A percentile compares a stretch with the other conserved stretches of the same genome.
These are phyloP conservation scores for Neocloeon triangulifer DNA, from an alignment of 1,140 invertebrate genomes.

Conservation along the genomic window DNA sequence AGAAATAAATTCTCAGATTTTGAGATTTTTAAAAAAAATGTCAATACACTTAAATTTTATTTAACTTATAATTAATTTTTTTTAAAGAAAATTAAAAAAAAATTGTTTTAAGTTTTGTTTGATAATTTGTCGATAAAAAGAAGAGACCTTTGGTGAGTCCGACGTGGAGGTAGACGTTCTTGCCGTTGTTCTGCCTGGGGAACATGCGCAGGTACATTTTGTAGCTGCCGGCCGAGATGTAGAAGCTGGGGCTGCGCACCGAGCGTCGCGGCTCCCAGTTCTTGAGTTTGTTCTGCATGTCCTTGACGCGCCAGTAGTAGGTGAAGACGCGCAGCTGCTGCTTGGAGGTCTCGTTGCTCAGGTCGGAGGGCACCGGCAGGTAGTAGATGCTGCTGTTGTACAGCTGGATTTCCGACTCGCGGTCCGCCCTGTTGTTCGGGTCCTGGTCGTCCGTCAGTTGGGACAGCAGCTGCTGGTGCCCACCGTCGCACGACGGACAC, in stretches of 20 bases:
- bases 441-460: not conserved
- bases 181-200: conserved; percentile 14
- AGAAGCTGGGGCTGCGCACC: conserved; percentile 19
- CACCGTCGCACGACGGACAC: too few relatives aligned
- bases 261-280: conserved; percentile 18
- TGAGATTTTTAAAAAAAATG: too few relatives aligned
- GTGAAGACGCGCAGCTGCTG: conserved; percentile 15
- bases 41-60: too few relatives aligned
- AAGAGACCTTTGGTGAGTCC: conserved; percentile 19
- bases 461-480: not conserved
- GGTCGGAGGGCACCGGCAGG: conserved; percentile 12
- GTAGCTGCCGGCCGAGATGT: conserved; percentile 16
- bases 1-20: too few relatives aligned
- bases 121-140: too few relatives aligned
- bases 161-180: conserved; percentile 19
- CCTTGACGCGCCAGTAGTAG: conserved; percentile 20
- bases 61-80: too few relatives aligned
- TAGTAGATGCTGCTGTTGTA: conserved; percentile 16
- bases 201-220: conserved; percentile 20
- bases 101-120: too few relatives aligned
- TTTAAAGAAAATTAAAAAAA: too few relatives aligned
- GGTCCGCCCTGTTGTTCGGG: conserved; percentile 2
- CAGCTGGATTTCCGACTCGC: conserved; percentile 11
- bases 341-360: too few relatives aligned
- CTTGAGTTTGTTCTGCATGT: conserved; percentile 17